These are phyloP conservation scores for Anoplius nigerrimus DNA, from an alignment of 2,888 invertebrate species.

Conservation along the genomic window DNA sequence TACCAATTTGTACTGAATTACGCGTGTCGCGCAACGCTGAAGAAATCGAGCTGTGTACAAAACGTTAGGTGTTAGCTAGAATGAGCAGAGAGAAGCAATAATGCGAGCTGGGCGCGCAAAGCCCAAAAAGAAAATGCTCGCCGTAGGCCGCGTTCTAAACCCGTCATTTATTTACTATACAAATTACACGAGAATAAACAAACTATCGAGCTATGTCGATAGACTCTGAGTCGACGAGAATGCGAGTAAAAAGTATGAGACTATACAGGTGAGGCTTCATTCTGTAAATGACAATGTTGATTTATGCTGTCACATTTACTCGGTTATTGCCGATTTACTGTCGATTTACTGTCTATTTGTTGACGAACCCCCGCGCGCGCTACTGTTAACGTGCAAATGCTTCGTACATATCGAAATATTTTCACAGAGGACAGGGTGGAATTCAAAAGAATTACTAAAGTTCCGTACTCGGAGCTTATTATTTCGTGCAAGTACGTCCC, in stretches of 20 bases:
- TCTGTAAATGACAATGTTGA: conserved; percentile 62
- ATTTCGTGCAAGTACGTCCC: no score
- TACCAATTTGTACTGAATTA: conserved; percentile 56
- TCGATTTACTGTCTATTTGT: background rate
- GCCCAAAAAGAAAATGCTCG: conserved; percentile 68
- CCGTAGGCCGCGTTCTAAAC: conserved; percentile 73
- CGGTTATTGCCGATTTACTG: background rate
- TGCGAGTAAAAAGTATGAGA: conserved; percentile 67
- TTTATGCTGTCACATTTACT: conserved; percentile 32
- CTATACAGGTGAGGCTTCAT: conserved; percentile 72
- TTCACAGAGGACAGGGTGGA: background rate
- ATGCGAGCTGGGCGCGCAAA: conserved; percentile 74
- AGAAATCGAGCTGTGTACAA: conserved; percentile 54
- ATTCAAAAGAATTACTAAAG: no score
- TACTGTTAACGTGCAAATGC: no score
- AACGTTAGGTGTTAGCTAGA: conserved; percentile 54
- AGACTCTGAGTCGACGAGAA: conserved; percentile 65
- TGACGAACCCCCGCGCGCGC: conserved; percentile 1
- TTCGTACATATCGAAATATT: background rate
- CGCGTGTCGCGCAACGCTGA: conserved; percentile 70
- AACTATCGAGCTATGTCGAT: conserved; percentile 51
- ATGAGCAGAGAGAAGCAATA: no score
- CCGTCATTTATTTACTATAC: conserved; percentile 54
- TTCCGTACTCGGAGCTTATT: no score
- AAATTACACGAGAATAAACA: conserved; percentile 41